Conservation (phyloP, 2,888 invertebrate genomes). For the Heliconius cydno region DNA sequence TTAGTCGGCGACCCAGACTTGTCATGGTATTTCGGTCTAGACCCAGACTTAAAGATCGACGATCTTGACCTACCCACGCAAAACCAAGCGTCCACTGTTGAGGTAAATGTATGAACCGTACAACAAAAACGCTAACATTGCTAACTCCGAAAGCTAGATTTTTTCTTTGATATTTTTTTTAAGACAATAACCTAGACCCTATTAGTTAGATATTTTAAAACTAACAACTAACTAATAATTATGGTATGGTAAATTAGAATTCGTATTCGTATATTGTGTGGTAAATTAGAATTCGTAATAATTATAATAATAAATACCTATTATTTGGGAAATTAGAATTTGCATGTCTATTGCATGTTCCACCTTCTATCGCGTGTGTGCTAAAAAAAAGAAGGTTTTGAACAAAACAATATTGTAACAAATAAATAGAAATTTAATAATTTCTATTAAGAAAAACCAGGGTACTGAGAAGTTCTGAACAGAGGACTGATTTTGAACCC, state of each 20-base stretch:
- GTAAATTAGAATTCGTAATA: not conserved
- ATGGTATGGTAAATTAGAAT: not conserved
- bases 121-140: not conserved
- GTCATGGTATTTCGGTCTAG: slow-evolving; percentile 79
- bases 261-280: not conserved
- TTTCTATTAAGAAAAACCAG: not conserved
- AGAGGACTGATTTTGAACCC: not conserved
- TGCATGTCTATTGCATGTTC: slow-evolving; percentile 10
- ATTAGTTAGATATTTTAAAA: not conserved
- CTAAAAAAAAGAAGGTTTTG: not conserved
- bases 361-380: not conserved
- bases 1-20: slow-evolving; percentile 70
- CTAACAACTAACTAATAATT: not conserved
- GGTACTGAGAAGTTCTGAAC: not conserved
- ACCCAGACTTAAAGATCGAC: slow-evolving; percentile 78
- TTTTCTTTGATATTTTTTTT: not conserved
- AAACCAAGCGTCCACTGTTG: slow-evolving; percentile 64
- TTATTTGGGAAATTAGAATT: not conserved
- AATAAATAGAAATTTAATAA: no score
- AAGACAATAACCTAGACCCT: not conserved
- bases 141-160: slow-evolving; percentile 8
- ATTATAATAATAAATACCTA: not conserved
- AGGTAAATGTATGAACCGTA: slow-evolving; percentile 55
- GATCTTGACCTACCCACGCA: slow-evolving; percentile 70
- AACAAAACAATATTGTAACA: not conserved